A percentile compares a stretch with the other conserved stretches of the same genome.
Conservation (phyloP, 2,113 vertebrate genomes). For the Eclectus roratus region DNA sequence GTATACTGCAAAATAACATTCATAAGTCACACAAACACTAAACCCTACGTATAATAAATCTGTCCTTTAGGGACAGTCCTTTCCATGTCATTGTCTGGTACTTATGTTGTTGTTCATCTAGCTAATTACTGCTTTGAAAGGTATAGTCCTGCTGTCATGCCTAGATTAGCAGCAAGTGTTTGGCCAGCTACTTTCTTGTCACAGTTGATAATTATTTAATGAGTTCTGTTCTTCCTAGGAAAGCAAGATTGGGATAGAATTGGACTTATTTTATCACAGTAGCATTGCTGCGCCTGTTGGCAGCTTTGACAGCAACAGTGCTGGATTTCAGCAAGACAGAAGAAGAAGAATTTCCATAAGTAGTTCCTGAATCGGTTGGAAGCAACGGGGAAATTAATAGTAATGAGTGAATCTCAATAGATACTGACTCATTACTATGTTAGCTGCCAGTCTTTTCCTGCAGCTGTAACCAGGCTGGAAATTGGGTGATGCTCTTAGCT, state of each 20-base stretch:
- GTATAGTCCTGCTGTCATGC: conserved; percentile 63
- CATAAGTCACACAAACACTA: conserved; percentile 66
- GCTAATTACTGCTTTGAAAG: conserved; percentile 64
- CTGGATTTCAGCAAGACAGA: conserved; percentile 57
- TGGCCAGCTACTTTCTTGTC: conserved; percentile 65
- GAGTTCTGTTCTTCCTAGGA: conserved; percentile 65
- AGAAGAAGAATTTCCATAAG: conserved; percentile 71
- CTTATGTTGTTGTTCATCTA: conserved; percentile 63
- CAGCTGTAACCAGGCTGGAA: conserved; percentile 39
- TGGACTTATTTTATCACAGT: conserved; percentile 58
- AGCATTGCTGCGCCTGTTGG: conserved; percentile 34
- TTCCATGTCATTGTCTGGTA: conserved; percentile 51
- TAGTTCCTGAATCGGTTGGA: conserved; percentile 29
- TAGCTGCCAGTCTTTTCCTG: conserved; percentile 42
- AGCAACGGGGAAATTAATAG: conserved; percentile 22
- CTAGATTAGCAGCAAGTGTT: conserved; percentile 66
- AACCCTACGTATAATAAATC: conserved; percentile 65
- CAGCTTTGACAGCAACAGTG: conserved; percentile 24
- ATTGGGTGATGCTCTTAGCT: conserved; percentile 19
- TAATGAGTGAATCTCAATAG: conserved; percentile 62
- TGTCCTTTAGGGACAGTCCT: conserved; percentile 69
- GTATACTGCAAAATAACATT: conserved; percentile 65
- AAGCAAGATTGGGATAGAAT: conserved; percentile 63
- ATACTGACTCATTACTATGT: conserved; percentile 32
- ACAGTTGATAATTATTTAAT: conserved; percentile 63